These are phyloP conservation scores for Trichechus manatus DNA, from an alignment of 2,113 vertebrate genomes.

Conservation along the genomic window DNA sequence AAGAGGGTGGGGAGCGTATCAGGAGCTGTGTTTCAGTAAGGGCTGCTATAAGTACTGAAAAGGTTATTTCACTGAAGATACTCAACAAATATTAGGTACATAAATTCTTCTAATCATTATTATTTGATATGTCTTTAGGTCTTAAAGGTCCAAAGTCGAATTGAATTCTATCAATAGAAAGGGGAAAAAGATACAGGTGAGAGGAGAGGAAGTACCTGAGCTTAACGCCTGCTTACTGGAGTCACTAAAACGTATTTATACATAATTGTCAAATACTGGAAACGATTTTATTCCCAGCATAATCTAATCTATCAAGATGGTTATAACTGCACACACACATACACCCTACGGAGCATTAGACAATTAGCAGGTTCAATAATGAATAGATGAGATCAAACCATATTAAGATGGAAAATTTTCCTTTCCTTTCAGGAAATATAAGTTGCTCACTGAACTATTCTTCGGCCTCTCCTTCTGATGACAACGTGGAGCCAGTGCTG, in stretches of 20 bases:
- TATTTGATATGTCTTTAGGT: not conserved
- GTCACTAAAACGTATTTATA: not conserved
- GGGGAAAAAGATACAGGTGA: not conserved
- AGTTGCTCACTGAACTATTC: not conserved
- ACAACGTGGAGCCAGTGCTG: not conserved
- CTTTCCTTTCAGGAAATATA: not conserved
- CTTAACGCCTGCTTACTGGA: not conserved
- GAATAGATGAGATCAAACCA: not conserved
- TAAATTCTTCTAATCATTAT: not conserved
- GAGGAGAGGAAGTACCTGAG: not conserved
- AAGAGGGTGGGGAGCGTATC: fast-evolving
- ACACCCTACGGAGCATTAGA: not conserved
- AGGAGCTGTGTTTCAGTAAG: not conserved
- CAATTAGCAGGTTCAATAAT: not conserved
- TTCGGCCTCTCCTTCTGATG: not conserved
- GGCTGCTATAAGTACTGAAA: not conserved
- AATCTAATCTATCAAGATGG: not conserved
- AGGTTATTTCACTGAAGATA: not conserved
- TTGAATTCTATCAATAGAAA: not conserved
- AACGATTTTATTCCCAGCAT: not conserved
- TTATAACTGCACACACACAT: not conserved
- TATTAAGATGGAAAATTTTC: not conserved
- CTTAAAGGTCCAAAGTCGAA: not conserved
- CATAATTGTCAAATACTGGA: not conserved
- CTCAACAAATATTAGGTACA: not conserved